A percentile compares a stretch with the other conserved stretches of the same genome.
Evolutionary conservation across 2,888 invertebrate genomes (phyloP).

Genomic region (Limnephilus lunatus): DNA sequence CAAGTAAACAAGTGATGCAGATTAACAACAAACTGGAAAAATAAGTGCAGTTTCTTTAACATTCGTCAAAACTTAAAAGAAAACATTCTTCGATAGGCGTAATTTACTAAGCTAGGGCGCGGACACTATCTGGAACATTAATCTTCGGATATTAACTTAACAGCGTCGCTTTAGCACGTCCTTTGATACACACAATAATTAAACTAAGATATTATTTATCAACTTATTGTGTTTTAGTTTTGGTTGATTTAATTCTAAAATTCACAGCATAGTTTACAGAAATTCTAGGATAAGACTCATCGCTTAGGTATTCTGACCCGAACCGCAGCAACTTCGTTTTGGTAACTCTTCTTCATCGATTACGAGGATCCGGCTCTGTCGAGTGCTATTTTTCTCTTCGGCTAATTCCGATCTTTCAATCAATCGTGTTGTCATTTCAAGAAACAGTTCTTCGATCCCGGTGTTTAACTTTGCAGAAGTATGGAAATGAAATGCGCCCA

Average conservation of each 20-base stretch:
- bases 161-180: neutral
- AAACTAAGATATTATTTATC: constrained; percentile 17
- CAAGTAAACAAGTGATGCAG: neutral
- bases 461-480: constrained; percentile 95
- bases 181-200: constrained; percentile 2
- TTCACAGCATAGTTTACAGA: constrained; percentile 12
- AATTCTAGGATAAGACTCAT: constrained; percentile 13
- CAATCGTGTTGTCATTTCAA: constrained; percentile 89
- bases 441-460: constrained; percentile 94
- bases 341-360: constrained; percentile 73
- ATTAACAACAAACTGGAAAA: neutral
- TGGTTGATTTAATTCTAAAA: constrained; percentile 1
- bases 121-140: neutral
- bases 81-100: neutral
- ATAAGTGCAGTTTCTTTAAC: neutral
- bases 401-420: constrained; percentile 74
- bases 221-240: constrained; percentile 17
- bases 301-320: constrained; percentile 17
- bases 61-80: neutral
- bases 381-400: constrained; percentile 65
- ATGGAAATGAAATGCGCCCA: constrained; percentile 94
- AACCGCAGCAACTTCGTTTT: constrained; percentile 56
- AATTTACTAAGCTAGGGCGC: neutral
- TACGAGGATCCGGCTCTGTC: constrained; percentile 72
- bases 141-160: neutral